Conservation (phyloP, 2,113 vertebrate genomes). For the Leptobrachium leishanense region DNA sequence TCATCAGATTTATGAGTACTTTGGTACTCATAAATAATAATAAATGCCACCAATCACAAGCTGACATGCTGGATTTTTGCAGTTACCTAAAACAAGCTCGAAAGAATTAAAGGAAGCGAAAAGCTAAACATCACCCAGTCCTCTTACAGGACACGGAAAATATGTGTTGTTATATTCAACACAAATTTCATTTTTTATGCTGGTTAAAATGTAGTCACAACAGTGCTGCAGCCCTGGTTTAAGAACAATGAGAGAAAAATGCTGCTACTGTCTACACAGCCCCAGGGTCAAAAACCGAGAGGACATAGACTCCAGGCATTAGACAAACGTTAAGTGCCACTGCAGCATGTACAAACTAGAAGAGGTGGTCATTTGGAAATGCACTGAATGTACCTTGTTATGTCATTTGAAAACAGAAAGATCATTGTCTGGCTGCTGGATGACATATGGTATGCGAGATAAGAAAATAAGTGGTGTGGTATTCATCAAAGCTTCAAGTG, state of each 20-base stretch:
- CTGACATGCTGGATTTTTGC: not conserved
- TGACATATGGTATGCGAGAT: constrained; percentile 21
- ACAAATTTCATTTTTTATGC: not conserved
- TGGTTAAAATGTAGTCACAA: not conserved
- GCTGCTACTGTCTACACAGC: not conserved
- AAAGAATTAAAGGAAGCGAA: not conserved
- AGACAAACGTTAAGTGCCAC: constrained; percentile 1
- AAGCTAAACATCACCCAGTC: not conserved
- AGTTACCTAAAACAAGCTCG: not conserved
- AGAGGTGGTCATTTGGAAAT: not conserved
- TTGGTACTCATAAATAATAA: too few relatives aligned
- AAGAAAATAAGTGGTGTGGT: constrained; percentile 27
- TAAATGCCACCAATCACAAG: too few relatives aligned
- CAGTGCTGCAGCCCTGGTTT: not conserved
- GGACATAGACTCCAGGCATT: not conserved
- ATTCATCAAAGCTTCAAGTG: constrained; percentile 4
- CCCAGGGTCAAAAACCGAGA: constrained; percentile 4
- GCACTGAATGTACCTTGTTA: constrained; percentile 17
- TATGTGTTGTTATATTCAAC: not conserved
- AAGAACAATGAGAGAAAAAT: not conserved
- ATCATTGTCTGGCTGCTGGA: constrained; percentile 21
- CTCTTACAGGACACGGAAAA: not conserved
- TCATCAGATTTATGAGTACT: too few relatives aligned
- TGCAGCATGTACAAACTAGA: constrained; percentile 29
- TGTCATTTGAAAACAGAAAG: constrained; percentile 12